Conservation (phyloP, 1,140 invertebrate genomes). For the Lasaia peninsularis region DNA sequence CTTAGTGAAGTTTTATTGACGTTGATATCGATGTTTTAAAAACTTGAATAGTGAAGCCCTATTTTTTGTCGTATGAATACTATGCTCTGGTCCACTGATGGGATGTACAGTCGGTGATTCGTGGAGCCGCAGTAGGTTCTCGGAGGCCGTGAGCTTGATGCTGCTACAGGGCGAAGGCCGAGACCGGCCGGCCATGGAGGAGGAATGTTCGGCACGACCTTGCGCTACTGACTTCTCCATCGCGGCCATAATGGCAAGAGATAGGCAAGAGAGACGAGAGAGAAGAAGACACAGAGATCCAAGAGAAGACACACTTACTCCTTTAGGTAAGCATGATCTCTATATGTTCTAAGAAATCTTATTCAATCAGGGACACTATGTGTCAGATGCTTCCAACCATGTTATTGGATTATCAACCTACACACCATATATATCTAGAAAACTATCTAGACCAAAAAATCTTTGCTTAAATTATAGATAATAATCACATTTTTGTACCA, state of each 20-base stretch:
- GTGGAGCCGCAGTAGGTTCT: constrained; percentile 48
- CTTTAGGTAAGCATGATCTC: constrained; percentile 46
- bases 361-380: too few relatives aligned
- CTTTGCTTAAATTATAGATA: too few relatives aligned
- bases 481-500: too few relatives aligned
- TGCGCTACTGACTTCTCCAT: constrained; percentile 93
- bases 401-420: too few relatives aligned
- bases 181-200: constrained; percentile 71
- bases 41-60: constrained; percentile 22
- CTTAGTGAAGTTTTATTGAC: constrained; percentile 19
- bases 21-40: constrained; percentile 2
- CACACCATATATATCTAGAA: too few relatives aligned
- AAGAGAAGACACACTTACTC: constrained; percentile 67
- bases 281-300: constrained; percentile 65
- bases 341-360: background rate
- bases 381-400: too few relatives aligned
- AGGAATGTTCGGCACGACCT: constrained; percentile 80
- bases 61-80: constrained; percentile 31
- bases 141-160: constrained; percentile 63
- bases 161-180: constrained; percentile 69
- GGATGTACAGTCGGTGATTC: constrained; percentile 70
- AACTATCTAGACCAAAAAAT: too few relatives aligned
- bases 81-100: constrained; percentile 59
- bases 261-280: constrained; percentile 74
- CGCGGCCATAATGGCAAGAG: constrained; percentile 90